These are phyloP conservation scores for Monopterus albus DNA, from an alignment of 2,113 vertebrate genomes.

Conservation along the genomic window DNA sequence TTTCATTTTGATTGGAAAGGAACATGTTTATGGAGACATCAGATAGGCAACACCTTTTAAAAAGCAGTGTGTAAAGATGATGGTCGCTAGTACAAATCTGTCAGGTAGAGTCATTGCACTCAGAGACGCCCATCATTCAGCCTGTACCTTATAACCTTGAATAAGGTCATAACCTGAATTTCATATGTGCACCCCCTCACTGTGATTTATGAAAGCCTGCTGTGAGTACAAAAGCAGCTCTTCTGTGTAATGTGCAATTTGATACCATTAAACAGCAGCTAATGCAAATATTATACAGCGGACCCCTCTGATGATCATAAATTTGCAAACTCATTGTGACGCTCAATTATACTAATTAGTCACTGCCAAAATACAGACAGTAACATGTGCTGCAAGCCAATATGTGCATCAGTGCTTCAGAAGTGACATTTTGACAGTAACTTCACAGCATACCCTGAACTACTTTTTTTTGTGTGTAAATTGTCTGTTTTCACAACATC, in stretches of 20 bases:
- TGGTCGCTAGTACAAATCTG: constrained; percentile 41
- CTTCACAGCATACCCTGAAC: background rate
- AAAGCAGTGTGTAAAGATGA: constrained; percentile 40
- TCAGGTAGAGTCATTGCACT: constrained; percentile 49
- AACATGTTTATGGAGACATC: background rate
- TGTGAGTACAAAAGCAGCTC: constrained; percentile 53
- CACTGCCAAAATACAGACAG: constrained; percentile 6
- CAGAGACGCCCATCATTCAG: constrained; percentile 67
- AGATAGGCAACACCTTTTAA: background rate
- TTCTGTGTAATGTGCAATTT: constrained; percentile 55
- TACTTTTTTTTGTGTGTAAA: constrained; percentile 11
- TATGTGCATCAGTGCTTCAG: background rate
- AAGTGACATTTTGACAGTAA: background rate
- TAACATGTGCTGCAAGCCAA: background rate
- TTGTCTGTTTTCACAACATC: constrained; percentile 13
- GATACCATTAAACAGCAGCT: constrained; percentile 57
- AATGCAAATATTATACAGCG: constrained; percentile 74
- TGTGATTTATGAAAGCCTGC: constrained; percentile 68
- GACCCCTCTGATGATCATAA: constrained; percentile 32
- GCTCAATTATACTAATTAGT: constrained; percentile 57
- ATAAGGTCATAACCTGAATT: constrained; percentile 69
- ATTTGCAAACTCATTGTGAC: constrained; percentile 51
- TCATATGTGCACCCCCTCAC: constrained; percentile 44
- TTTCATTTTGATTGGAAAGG: constrained; percentile 17
- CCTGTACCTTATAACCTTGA: constrained; percentile 66